A percentile compares a stretch with the other conserved stretches of the same genome.
Conservation (phyloP, 2,888 invertebrate species). For the Tenodera sinensis region DNA sequence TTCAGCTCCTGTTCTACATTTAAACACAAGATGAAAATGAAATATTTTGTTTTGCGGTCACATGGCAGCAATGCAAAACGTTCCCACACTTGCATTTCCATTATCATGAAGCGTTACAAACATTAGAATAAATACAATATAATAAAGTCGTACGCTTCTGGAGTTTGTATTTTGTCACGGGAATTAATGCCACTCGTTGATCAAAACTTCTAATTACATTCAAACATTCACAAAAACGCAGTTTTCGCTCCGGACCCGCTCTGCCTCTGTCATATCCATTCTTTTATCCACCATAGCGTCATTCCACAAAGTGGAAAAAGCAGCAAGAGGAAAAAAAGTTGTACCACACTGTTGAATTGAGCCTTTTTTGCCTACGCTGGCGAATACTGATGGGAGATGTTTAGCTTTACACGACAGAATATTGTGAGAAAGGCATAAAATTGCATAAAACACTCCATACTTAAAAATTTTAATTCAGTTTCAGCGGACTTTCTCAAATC, state of each 20-base stretch:
- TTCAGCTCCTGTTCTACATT: not conserved
- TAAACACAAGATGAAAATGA: not conserved
- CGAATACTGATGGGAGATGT: not conserved
- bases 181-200: not conserved
- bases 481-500: no score
- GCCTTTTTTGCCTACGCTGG: not conserved
- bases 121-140: not conserved
- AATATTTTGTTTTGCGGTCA: not conserved
- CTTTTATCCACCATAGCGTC: not conserved
- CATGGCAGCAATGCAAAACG: not conserved
- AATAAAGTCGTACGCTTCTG: not conserved
- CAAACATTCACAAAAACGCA: not conserved
- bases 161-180: not conserved
- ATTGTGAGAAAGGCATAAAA: not conserved
- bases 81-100: not conserved
- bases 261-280: not conserved
- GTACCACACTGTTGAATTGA: not conserved
- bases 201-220: not conserved
- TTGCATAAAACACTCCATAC: no score
- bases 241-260: not conserved
- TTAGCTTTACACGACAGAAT: not conserved
- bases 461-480: no score
- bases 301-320: not conserved
- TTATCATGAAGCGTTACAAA: not conserved
- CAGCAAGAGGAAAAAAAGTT: not conserved